Percentiles rank a stretch among this genome's conserved stretches.
phyloP scores from a whole-genome alignment of 2,888 invertebrate species.

The Nymphalis urticae region DNA sequence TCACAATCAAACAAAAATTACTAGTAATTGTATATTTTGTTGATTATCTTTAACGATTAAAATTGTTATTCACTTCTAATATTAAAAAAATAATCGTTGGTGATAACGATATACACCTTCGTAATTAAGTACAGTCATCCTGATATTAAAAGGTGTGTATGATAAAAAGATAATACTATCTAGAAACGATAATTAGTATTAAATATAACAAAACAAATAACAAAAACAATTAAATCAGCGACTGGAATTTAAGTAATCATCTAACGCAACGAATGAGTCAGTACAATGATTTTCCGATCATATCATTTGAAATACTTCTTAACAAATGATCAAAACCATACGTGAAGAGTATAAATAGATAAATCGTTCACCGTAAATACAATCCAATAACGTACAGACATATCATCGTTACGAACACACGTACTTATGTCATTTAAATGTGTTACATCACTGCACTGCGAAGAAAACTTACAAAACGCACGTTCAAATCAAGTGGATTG shows the following conservation, averaged over 20 bases:
- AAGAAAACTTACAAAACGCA: constrained; percentile 26
- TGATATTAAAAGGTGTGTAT: not conserved
- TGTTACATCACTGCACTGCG: constrained; percentile 32
- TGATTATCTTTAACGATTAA: not conserved
- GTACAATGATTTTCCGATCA: not conserved
- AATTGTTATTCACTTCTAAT: not conserved
- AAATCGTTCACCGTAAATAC: constrained; percentile 22
- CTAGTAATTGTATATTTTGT: no score
- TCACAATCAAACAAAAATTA: no score
- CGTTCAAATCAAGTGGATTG: constrained; percentile 13
- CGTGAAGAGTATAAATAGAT: constrained; percentile 19
- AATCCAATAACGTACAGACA: constrained; percentile 30
- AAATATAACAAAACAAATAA: not conserved
- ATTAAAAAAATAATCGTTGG: not conserved
- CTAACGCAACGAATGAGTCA: not conserved
- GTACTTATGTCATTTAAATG: constrained; percentile 23
- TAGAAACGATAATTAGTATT: not conserved
- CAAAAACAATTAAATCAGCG: not conserved
- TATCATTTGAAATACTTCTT: not conserved
- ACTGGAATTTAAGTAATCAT: not conserved
- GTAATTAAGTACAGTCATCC: not conserved
- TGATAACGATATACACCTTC: not conserved
- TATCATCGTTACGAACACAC: constrained; percentile 21
- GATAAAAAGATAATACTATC: no score
- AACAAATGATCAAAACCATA: not conserved